Base-by-base conservation (phyloP, 2,797 vertebrate species). In the Oophaga sylvatica region DNA sequence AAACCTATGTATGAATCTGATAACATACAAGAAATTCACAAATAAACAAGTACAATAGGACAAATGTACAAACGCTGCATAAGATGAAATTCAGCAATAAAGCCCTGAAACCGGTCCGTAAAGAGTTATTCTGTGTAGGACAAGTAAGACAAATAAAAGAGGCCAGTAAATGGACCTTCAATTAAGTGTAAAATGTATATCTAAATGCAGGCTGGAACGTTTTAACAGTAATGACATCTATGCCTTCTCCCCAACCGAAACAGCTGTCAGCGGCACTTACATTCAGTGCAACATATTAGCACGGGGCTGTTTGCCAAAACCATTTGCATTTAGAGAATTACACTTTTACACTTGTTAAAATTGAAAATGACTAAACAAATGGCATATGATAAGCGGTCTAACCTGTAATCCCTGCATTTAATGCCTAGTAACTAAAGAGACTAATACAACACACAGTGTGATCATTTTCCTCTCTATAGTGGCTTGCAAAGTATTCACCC, bases 291-390 rank as follows among this genome's bases (percentile, higher is more conserved):
- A 93, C 91, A 94, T 94, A 95, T 94, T 93, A 94, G 93, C 92
- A 90, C 90, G 89, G 93, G 93, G 94, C 92, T 94, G 93, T 93
- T 93, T 93, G 94, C 94, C 94, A 95, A 95, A 95, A 92, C 93
- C 91, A 94, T 93, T 93, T 91, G 91, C 91, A 93, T 94, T 94
- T 92, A 90, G 90, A 92, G 93, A 92, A 81, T 81, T 92, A 93
- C 87, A 92, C 92, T 93, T 92, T 93, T 92, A 93, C 93, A 94
- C 92, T 92, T 93, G 93, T 94, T 95, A 95, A 95, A 93, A 95
- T 93, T 90, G 93, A 91, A 95, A 94, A 94, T 90, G 91, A 91
- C 80, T 81, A 81, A 67, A 81, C 80, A 81, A 65, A 67, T 81
- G 45, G 62, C 60, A 81, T 81, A 62, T 81, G 80, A 65, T 81